Conservation (phyloP, 2,113 vertebrate species). For the Apteryx owenii region DNA sequence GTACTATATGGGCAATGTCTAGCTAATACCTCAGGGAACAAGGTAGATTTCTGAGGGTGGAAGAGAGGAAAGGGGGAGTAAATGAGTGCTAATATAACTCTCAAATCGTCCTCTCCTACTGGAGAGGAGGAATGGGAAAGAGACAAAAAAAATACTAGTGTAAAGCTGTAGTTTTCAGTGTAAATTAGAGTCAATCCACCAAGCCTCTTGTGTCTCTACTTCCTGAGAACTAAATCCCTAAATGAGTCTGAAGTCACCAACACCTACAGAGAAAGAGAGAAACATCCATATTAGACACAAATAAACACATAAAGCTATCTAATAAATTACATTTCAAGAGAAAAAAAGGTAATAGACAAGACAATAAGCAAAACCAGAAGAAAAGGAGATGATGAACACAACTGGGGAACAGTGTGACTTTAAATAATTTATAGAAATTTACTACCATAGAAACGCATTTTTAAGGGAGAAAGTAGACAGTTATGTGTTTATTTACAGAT, state of each 20-base stretch:
- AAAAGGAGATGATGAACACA: background rate
- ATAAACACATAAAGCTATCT: background rate
- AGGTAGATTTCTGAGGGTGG: background rate
- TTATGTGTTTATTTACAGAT: background rate
- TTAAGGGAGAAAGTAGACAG: background rate
- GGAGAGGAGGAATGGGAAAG: background rate
- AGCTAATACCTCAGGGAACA: background rate
- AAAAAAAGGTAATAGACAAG: background rate
- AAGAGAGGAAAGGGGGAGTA: background rate
- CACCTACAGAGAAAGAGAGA: conserved; percentile 35
- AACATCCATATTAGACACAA: conserved; percentile 16
- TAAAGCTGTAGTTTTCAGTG: background rate
- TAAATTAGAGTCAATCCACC: background rate
- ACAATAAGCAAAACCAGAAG: background rate
- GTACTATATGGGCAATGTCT: background rate
- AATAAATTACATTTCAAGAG: background rate
- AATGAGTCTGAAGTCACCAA: conserved; percentile 40
- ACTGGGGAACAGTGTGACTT: background rate
- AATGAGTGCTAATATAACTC: background rate
- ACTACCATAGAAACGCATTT: background rate
- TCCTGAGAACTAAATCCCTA: conserved; percentile 27
- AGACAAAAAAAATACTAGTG: background rate
- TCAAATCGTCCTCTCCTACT: background rate
- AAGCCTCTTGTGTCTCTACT: background rate
- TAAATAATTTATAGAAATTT: background rate